Percentiles rank a stretch among this genome's conserved stretches.
Conservation (phyloP, 1,140 invertebrate genomes). For the Drosophila azteca region DNA sequence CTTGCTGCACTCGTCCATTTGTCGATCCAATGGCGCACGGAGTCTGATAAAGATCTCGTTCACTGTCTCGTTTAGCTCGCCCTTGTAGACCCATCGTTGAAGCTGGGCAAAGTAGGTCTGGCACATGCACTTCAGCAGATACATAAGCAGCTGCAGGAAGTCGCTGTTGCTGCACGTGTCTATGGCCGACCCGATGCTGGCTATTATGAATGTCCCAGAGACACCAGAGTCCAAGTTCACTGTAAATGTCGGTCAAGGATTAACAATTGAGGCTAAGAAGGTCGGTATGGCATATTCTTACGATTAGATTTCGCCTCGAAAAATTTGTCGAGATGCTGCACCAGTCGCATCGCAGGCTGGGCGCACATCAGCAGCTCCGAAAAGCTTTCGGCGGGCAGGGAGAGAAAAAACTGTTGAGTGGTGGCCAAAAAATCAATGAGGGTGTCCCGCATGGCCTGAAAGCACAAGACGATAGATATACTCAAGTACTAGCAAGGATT, state of each 20-base stretch:
- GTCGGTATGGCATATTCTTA: slow-evolving; percentile 17
- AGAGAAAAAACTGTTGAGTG: slow-evolving; percentile 42
- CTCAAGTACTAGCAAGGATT: not conserved
- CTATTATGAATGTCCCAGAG: slow-evolving; percentile 57
- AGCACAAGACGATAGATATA: slow-evolving; percentile 1
- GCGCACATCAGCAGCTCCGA: slow-evolving; percentile 23
- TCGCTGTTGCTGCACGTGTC: slow-evolving; percentile 52
- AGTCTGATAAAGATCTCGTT: slow-evolving; percentile 74
- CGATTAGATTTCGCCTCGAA: slow-evolving; percentile 34
- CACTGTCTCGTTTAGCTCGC: slow-evolving; percentile 62
- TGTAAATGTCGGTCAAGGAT: slow-evolving; percentile 18
- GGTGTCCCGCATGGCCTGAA: slow-evolving; percentile 49
- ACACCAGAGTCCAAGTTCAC: slow-evolving; percentile 35
- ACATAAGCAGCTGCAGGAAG: slow-evolving; percentile 61
- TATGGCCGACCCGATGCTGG: slow-evolving; percentile 64
- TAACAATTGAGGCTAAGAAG: not conserved
- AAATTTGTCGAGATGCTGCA: slow-evolving; percentile 41
- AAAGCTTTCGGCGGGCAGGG: slow-evolving; percentile 14
- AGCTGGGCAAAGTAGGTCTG: slow-evolving; percentile 70
- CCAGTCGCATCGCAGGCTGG: slow-evolving; percentile 29
- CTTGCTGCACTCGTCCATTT: slow-evolving; percentile 55
- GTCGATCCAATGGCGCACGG: slow-evolving; percentile 27
- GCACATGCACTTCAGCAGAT: slow-evolving; percentile 65
- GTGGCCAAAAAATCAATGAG: slow-evolving; percentile 36
- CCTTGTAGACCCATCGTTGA: slow-evolving; percentile 72